phyloP scores from a whole-genome alignment of 2,888 invertebrate genomes.

The Meteorus colon region DNA sequence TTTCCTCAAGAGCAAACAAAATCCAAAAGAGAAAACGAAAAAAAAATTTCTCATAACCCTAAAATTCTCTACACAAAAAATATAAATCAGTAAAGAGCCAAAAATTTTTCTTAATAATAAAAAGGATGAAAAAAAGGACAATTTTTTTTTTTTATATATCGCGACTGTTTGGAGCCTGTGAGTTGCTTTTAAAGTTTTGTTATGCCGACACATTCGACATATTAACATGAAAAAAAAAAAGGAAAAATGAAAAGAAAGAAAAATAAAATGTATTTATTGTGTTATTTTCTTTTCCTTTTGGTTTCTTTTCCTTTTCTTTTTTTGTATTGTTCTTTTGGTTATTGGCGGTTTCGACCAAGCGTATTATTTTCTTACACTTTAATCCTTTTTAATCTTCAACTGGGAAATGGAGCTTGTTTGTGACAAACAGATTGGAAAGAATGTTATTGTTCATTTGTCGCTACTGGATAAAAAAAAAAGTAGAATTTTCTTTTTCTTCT shows the following conservation, averaged over 20 bases:
- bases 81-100: too few relatives aligned
- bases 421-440: constrained; percentile 58
- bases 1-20: constrained; percentile 2
- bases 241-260: constrained; percentile 5
- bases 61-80: not conserved
- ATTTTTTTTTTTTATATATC: too few relatives aligned
- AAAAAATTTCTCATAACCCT: not conserved
- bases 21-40: not conserved
- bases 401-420: constrained; percentile 70
- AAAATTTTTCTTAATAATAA: too few relatives aligned
- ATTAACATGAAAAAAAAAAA: constrained; percentile 22
- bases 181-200: not conserved
- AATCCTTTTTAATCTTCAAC: constrained; percentile 68
- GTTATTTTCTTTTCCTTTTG: constrained; percentile 7
- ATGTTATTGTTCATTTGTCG: constrained; percentile 52
- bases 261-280: constrained; percentile 10
- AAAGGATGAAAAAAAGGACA: too few relatives aligned
- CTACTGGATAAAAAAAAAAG: not conserved
- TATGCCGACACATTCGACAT: not conserved
- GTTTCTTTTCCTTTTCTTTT: constrained; percentile 24
- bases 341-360: constrained; percentile 63
- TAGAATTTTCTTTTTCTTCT: constrained; percentile 53
- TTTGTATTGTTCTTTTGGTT: constrained; percentile 67
- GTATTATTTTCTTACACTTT: constrained; percentile 65
- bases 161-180: too few relatives aligned